A percentile compares a stretch with the other conserved stretches of the same genome.
These are phyloP conservation scores for Ceryle rudis DNA, from an alignment of 2,797 vertebrate genomes.

Conservation along the genomic window DNA sequence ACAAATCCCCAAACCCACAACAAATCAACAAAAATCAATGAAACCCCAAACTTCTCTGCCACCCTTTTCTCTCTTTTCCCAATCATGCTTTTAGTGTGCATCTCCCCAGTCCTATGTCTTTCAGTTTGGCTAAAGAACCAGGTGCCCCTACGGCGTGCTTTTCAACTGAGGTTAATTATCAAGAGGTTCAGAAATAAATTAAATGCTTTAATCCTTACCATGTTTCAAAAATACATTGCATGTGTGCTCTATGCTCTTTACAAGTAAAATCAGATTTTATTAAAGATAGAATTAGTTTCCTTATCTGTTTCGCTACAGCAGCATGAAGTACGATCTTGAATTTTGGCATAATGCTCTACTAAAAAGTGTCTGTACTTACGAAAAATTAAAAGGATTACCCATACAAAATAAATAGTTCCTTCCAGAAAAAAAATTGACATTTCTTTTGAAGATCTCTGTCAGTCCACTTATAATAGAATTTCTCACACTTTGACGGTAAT, in stretches of 20 bases:
- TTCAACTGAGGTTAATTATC: not conserved
- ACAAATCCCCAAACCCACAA: not conserved
- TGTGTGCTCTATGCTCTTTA: not conserved
- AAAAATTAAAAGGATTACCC: not conserved
- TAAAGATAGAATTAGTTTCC: not conserved
- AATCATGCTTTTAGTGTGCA: fast-evolving
- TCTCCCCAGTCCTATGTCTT: not conserved
- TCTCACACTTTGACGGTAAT: not conserved
- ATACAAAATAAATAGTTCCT: not conserved
- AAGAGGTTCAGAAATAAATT: not conserved
- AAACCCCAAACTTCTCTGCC: not conserved
- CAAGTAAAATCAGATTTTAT: not conserved
- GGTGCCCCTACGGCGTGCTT: not conserved
- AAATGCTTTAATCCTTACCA: not conserved
- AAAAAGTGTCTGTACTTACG: not conserved
- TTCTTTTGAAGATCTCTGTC: not conserved
- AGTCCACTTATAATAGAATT: not conserved
- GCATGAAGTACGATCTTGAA: not conserved
- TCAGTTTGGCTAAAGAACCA: not conserved
- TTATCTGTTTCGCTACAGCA: not conserved
- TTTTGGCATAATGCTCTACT: not conserved
- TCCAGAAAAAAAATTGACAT: not conserved
- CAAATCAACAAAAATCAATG: not conserved
- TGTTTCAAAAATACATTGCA: not conserved
- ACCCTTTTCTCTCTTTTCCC: not conserved